Evolutionary conservation across 37 sponge, comb jelly and placozoan genomes (phyloP), one percentile per base, ranked within the genome.

Genomic region (Spongia lamella): DNA sequence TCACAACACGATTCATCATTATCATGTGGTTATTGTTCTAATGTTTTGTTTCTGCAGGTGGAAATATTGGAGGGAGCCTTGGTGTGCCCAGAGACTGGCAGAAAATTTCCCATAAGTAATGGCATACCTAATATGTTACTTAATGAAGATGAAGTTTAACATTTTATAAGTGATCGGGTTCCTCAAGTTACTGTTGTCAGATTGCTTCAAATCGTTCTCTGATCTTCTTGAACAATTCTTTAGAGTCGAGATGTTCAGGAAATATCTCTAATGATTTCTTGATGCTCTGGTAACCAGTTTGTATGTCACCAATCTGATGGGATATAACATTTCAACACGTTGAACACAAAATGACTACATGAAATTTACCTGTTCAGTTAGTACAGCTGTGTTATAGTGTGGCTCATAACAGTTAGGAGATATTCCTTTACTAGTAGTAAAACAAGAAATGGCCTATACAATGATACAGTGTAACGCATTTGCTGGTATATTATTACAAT

Each of bases 91-190:
- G 96, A 92, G 72, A 85, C 71, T 59, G 91, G 93, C 19, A 67
- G 88, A 38, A 88, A 92, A 78, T 98, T 93, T 55, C 99, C 95
- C 7, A 85, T 98, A 52, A 82, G 40, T 56, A 83, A 88, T 19
- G 99, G 99, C 16, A 98, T 98, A 15, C 99, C 99, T 15, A 95
- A 98, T 80, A 92, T 98, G 93, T 66, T 95, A 54, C 86, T 98
- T 54, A 82, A 61, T 25, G 96, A 95, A 38, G 99, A 98, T 37
- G 98, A 91, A 86, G 80, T 88, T 0, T 88, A 67, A 61, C 9
- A 27, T 24, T 17, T 17, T 19, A 56, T 14, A 16, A 75, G 47
- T 43, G 47, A 43, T 13, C 47, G 47, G 7, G 47, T 43, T 43
- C 7, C 47, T 9, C n/a, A n/a, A n/a, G n/a, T n/a, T 66, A 40